Evolutionary conservation across 2,888 invertebrate genomes (phyloP), one percentile per base, ranked within the genome.

Genomic region (Nomada fucata): DNA sequence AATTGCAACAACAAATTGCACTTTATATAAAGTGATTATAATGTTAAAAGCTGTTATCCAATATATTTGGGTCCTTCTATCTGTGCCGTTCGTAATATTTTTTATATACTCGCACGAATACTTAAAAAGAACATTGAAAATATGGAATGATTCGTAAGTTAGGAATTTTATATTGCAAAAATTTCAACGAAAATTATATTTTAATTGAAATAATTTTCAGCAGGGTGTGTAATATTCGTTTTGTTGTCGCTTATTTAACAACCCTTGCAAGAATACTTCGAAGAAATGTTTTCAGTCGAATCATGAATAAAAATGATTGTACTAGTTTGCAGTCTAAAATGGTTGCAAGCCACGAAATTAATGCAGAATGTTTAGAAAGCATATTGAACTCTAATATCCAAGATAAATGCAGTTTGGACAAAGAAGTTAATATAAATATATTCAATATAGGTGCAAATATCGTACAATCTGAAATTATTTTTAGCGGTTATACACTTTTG

Each of bases 131-230:
- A 50, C 13, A 23, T 44, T 64, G 36, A 52, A 59, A 42, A 10
- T 36, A 52, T 68, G 70, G 68, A 76, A 60, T 42, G 23, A 60
- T 9, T 15, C 50, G 82, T 82, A 65, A 82, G 82, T 81, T 81
- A 67, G 23, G 15, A 55, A 44, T 42, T 13, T 26, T 10, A 7
- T 18, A 55, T 7, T 11, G 18, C 50, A 18, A 50, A 53, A n/a
- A n/a, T 53, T 20, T 23, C 36, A 18, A 23, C 2, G n/a, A 13
- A 59, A 44, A 9, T 26, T 63, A 20, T 47, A 50, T 69, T 42
- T 63, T 42, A 42, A 53, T 60, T 15, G 23, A 10, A 36, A 55
- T 13, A 26, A 13, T 50, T 80, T 68, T 26, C 59, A 50, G 13
- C 73, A 81, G 81, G 70, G 10, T 50, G 26, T 20, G 18, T 36